phyloP scores from a whole-genome alignment of 2,797 vertebrate genomes.

The Cephalopachus bancanus region DNA sequence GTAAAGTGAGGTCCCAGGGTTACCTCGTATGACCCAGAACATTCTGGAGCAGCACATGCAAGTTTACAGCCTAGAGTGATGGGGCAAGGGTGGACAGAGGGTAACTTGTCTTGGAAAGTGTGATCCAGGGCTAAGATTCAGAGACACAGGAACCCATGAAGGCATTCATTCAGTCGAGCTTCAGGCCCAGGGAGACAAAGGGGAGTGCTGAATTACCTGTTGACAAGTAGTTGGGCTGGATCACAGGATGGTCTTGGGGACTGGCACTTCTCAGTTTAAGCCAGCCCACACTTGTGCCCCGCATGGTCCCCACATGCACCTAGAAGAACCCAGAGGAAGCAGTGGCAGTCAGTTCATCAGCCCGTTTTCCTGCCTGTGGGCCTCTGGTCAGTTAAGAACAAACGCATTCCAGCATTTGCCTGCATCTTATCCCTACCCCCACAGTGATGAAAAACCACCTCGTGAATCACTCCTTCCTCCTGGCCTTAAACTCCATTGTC shows the following conservation, averaged over 20 bases:
- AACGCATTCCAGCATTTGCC: not conserved
- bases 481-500: not conserved
- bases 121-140: not conserved
- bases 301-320: constrained; percentile 97
- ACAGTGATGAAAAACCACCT: not conserved
- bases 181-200: not conserved
- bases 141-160: not conserved
- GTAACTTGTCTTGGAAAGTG: not conserved
- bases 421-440: not conserved
- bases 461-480: not conserved
- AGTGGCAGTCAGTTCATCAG: not conserved
- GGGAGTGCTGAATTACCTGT: constrained; percentile 89
- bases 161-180: not conserved
- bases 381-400: not conserved
- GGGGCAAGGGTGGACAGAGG: not conserved
- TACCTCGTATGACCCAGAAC: not conserved
- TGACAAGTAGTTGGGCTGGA: constrained; percentile 97
- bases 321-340: constrained; percentile 80
- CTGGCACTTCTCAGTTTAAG: constrained; percentile 94
- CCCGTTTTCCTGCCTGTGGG: not conserved
- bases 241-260: constrained; percentile 94
- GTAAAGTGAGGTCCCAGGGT: not conserved
- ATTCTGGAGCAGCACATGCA: rapidly evolving
- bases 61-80: not conserved
- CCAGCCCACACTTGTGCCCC: constrained; percentile 95